Evolutionary conservation across 2,797 vertebrate species (phyloP), one percentile per base, ranked within the genome.

Genomic region (Lophius americanus): DNA sequence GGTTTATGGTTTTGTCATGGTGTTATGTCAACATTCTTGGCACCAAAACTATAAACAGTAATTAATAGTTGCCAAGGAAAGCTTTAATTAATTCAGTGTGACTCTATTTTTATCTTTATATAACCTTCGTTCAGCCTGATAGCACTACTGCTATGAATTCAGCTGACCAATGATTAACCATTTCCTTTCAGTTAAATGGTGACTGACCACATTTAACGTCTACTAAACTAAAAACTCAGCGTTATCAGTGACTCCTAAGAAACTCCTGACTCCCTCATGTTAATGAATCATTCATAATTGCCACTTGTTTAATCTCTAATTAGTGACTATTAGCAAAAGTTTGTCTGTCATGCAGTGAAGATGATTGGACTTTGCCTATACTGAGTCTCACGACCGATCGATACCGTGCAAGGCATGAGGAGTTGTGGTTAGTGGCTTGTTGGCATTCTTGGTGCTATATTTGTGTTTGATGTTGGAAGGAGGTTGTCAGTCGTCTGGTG

Each of bases 401-500:
- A 55, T 79, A 63, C 54, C 33, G 39, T 72, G 53, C 10, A 13
- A 39, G 72, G 66, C 37, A 61, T 9, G 1, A 36, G 47, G 51
- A 64, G 56, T 58, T 60, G 56, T 37, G 61, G 54, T 60, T 23
- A 51, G 37, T 67, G 68, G 72, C 58, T 49, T 2, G 49, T 37
- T 68, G 70, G 57, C 77, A 58, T 79, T 54, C 50, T 63, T 69
- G 77, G 60, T 61, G 56, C 53, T 58, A 64, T 77, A 64, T 78
- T 57, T 56, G 79, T 64, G 60, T 82, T 78, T 69, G 60, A 76
- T 76, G 79, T 78, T 33, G 52, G 55, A 76, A 79, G 63, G 72
- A 76, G 70, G 79, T 76, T 81, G 77, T 83, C 77, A 74, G 68
- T 75, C 42, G 78, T 86, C 69, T 44, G 61, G 83, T 92, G 89